A percentile compares a stretch with the other conserved stretches of the same genome.
Conservation (phyloP, 2,113 vertebrate genomes). For the Choloepus hoffmanni region DNA sequence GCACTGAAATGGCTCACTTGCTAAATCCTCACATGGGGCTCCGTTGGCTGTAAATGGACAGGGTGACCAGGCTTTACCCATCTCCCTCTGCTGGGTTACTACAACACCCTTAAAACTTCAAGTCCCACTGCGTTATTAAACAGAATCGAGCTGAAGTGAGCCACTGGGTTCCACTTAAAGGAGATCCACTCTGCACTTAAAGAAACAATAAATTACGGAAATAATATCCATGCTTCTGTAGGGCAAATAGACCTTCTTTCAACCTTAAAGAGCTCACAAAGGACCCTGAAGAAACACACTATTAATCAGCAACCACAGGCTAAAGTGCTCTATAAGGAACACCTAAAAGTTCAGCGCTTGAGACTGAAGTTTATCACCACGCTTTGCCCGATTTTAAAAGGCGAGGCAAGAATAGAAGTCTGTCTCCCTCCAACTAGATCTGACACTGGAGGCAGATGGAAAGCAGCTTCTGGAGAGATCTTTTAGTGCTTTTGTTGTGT, state of each 20-base stretch:
- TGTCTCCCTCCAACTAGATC: background rate
- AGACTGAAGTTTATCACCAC: background rate
- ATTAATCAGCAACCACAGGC: constrained; percentile 16
- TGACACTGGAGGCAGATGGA: background rate
- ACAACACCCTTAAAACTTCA: constrained; percentile 16
- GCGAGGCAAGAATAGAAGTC: background rate
- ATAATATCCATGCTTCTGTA: constrained; percentile 31
- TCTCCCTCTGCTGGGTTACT: constrained; percentile 11
- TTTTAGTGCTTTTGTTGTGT: constrained; percentile 3
- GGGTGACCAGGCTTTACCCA: background rate
- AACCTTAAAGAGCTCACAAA: constrained; percentile 42
- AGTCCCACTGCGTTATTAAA: constrained; percentile 58
- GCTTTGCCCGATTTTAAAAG: constrained; percentile 42
- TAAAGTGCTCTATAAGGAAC: background rate
- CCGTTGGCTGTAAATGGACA: background rate
- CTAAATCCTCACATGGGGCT: too few species aligned
- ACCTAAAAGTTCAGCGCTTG: background rate
- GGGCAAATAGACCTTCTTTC: constrained; percentile 60
- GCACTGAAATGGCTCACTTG: too few species aligned
- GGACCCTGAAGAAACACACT: background rate
- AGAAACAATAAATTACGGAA: constrained; percentile 71
- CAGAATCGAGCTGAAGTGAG: constrained; percentile 41
- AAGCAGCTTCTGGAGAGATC: background rate
- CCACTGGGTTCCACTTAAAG: constrained; percentile 41
- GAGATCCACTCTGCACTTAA: constrained; percentile 47